A percentile compares a stretch with the other conserved stretches of the same genome.
These are phyloP conservation scores for Spea multiplicata DNA, from an alignment of 2,113 vertebrate genomes.

Conservation along the genomic window DNA sequence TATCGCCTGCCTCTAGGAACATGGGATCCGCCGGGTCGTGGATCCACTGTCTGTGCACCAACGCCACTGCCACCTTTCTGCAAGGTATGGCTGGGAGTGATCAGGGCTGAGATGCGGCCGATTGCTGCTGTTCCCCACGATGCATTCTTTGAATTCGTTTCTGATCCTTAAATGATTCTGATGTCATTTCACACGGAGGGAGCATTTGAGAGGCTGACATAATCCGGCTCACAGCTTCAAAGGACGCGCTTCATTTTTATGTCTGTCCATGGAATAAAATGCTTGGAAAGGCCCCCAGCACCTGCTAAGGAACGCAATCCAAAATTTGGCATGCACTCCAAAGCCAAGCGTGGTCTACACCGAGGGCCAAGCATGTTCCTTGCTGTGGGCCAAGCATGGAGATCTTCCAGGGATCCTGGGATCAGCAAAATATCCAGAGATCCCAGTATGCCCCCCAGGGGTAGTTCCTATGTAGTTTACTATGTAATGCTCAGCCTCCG, in stretches of 20 bases:
- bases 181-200: constrained; percentile 32
- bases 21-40: not conserved
- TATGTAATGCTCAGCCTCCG: not conserved
- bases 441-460: not conserved
- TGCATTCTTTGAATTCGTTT: constrained; percentile 7
- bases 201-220: constrained; percentile 39
- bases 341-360: not conserved
- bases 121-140: not conserved
- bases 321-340: not conserved
- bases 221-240: constrained; percentile 21
- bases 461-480: no score
- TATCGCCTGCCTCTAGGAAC: not conserved
- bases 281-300: constrained; percentile 3
- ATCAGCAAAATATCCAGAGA: not conserved
- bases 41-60: not conserved
- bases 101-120: not conserved
- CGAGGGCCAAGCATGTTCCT: no score
- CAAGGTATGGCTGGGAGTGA: constrained; percentile 2
- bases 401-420: no score
- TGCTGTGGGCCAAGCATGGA: no score
- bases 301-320: constrained; percentile 11
- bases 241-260: constrained; percentile 1
- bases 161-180: constrained; percentile 14
- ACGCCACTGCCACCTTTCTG: not conserved
- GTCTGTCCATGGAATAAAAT: not conserved